Evolutionary conservation across 2,797 vertebrate genomes (phyloP).

Genomic region (Rachycentron canadum): DNA sequence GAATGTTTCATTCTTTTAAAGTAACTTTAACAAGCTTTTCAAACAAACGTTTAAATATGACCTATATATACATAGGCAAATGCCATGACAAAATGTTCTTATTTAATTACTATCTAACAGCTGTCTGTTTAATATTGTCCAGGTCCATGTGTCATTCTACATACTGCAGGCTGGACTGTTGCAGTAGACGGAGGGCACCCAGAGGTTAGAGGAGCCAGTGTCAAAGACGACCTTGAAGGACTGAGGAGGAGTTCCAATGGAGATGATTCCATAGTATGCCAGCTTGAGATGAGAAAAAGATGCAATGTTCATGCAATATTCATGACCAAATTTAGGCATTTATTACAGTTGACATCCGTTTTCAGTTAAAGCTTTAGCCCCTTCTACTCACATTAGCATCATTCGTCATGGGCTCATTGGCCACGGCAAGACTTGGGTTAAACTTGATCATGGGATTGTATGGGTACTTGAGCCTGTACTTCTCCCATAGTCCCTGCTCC

Average conservation of each 20-base stretch:
- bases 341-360: neutral
- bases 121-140: neutral
- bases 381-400: slow-evolving; percentile 66
- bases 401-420: slow-evolving; percentile 54
- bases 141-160: slow-evolving; percentile 23
- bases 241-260: slow-evolving; percentile 72
- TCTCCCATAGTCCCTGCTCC: slow-evolving; percentile 71
- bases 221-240: slow-evolving; percentile 76
- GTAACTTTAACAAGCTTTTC: no score
- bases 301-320: neutral
- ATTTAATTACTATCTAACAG: neutral
- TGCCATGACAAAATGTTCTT: neutral
- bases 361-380: neutral
- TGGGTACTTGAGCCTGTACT: slow-evolving; percentile 49
- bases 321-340: neutral
- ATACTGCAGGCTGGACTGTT: slow-evolving; percentile 63
- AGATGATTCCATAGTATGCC: slow-evolving; percentile 71
- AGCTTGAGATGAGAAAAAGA: slow-evolving; percentile 51
- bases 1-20: no score
- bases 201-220: slow-evolving; percentile 70
- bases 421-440: slow-evolving; percentile 37
- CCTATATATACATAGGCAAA: no score
- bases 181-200: slow-evolving; percentile 75
- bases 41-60: no score
- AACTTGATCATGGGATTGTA: slow-evolving; percentile 68